Conservation (phyloP, 2,797 vertebrate genomes). For the Propithecus deckenii region DNA sequence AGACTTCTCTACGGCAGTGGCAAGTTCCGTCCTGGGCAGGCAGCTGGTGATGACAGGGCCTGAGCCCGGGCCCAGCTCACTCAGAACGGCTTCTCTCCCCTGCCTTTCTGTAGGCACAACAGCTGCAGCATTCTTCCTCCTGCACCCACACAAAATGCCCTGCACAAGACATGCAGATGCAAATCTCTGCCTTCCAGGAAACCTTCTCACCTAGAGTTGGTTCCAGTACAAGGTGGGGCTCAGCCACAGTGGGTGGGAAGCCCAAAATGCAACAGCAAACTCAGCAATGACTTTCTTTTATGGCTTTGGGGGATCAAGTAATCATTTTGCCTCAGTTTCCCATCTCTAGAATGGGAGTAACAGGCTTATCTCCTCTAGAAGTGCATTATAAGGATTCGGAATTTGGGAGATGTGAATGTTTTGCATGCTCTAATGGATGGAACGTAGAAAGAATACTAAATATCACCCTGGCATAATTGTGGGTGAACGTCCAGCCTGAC, state of each 20-base stretch:
- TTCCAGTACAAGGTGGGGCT: conserved; percentile 55
- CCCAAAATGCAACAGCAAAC: neutral
- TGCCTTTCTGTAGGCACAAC: neutral
- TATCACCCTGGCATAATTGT: neutral
- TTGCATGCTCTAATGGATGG: neutral
- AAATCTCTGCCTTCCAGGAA: conserved; percentile 61
- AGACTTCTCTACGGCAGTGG: accelerated
- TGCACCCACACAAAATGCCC: neutral
- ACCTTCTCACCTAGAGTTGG: neutral
- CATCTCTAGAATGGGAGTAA: neutral
- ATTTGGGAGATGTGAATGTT: neutral
- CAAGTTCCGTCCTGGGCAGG: neutral
- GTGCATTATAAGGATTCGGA: neutral
- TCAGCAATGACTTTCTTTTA: neutral
- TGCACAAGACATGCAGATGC: neutral
- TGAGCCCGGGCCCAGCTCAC: neutral
- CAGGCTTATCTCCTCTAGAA: neutral
- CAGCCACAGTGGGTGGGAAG: neutral
- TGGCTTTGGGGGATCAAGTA: neutral
- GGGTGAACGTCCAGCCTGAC: neutral
- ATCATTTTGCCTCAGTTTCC: neutral
- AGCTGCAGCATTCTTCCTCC: neutral
- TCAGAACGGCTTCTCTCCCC: neutral
- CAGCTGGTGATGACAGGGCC: accelerated
- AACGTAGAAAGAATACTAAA: neutral